Conservation (phyloP, 2,113 vertebrate genomes). For the Campylorhamphus procurvoides region DNA sequence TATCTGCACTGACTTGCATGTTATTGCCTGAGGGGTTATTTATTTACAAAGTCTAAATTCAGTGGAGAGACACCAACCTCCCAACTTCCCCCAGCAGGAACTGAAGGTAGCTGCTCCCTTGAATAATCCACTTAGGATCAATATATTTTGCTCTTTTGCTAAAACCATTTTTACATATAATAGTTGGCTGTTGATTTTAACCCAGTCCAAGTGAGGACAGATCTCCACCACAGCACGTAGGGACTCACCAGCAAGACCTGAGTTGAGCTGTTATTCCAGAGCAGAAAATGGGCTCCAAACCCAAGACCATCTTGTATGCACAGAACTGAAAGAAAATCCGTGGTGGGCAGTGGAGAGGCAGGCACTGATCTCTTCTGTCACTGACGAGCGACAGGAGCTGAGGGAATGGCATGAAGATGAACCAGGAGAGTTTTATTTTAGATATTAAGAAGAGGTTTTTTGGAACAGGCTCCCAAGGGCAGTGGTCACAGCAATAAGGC, state of each 20-base stretch:
- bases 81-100: neutral
- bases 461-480: neutral
- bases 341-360: neutral
- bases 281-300: neutral
- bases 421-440: neutral
- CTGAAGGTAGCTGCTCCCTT: neutral
- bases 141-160: neutral
- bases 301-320: neutral
- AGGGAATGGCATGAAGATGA: neutral
- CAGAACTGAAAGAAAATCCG: neutral
- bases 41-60: constrained; percentile 10
- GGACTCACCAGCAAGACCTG: neutral
- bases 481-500: neutral
- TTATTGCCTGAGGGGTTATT: neutral
- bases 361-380: neutral
- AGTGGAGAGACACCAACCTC: neutral
- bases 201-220: neutral
- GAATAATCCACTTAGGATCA: neutral
- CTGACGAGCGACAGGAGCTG: neutral
- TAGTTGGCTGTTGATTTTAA: neutral
- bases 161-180: neutral
- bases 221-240: neutral
- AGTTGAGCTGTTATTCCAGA: neutral
- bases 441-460: neutral
- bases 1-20: neutral